Conservation (phyloP, 2,113 vertebrate genomes). For the Poecilia latipinna region DNA sequence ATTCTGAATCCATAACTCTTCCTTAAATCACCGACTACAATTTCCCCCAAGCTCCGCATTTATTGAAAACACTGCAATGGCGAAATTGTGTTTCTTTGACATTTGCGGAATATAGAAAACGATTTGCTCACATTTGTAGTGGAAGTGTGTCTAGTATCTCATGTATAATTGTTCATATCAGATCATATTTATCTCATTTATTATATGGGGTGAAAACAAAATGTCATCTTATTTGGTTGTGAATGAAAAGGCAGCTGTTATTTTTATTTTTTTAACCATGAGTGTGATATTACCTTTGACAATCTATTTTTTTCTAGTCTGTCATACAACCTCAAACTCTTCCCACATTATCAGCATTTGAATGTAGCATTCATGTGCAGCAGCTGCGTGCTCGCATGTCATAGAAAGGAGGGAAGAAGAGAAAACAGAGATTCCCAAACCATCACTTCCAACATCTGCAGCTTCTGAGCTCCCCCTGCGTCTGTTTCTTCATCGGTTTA, state of each 20-base stretch:
- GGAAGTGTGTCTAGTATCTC: background rate
- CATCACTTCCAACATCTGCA: constrained; percentile 46
- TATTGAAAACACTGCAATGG: too few relatives aligned
- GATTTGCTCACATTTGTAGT: too few relatives aligned
- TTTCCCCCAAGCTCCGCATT: too few relatives aligned
- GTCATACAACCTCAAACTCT: constrained; percentile 1
- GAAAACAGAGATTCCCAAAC: constrained; percentile 23
- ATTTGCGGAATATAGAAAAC: too few relatives aligned
- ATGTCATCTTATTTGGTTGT: background rate
- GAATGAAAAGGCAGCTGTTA: too few relatives aligned
- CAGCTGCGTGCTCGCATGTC: constrained; percentile 16
- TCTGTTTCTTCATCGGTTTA: constrained; percentile 39
- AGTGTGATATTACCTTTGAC: too few relatives aligned
- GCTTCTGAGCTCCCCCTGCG: constrained; percentile 22
- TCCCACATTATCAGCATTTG: constrained; percentile 29
- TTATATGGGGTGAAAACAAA: too few relatives aligned
- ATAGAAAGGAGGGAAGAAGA: constrained; percentile 8
- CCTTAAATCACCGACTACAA: too few relatives aligned
- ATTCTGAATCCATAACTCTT: too few relatives aligned
- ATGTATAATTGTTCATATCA: background rate
- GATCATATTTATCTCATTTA: background rate
- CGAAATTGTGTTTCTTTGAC: too few relatives aligned
- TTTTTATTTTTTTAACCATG: background rate
- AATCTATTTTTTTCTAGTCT: too few relatives aligned
- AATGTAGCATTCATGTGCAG: constrained; percentile 8